Evolutionary conservation across 1,140 invertebrate genomes (phyloP).

Genomic region (Brachionus sp.): DNA sequence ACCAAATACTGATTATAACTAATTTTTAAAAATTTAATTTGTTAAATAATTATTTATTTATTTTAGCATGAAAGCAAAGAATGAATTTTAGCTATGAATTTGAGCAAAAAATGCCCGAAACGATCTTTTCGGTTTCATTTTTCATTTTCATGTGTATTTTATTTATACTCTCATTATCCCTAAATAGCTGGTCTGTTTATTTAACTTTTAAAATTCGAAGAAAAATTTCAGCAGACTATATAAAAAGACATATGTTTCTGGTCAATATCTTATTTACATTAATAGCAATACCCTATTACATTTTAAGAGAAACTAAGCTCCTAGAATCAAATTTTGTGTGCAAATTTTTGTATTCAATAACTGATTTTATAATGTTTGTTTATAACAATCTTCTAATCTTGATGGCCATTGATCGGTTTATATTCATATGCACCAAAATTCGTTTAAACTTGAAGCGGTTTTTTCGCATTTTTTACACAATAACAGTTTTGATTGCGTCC

Average conservation of each 20-base stretch:
- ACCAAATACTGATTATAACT: background rate
- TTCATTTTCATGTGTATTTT: background rate
- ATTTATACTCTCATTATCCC: background rate
- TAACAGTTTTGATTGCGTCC: background rate
- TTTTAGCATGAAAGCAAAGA: background rate
- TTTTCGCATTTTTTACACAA: background rate
- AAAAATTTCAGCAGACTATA: slow-evolving; percentile 38
- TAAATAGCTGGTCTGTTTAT: slow-evolving; percentile 15
- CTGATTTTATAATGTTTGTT: slow-evolving; percentile 42
- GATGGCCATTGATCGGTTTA: slow-evolving; percentile 18
- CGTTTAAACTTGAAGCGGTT: background rate
- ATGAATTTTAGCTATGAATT: background rate
- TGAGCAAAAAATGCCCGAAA: background rate
- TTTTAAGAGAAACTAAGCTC: background rate
- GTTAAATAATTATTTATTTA: background rate
- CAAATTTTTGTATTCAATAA: background rate
- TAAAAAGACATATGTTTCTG: slow-evolving; percentile 21
- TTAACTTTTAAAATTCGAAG: background rate
- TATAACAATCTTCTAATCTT: slow-evolving; percentile 40
- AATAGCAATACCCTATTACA: slow-evolving; percentile 20
- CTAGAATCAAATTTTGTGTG: background rate
- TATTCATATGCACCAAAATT: slow-evolving; percentile 20
- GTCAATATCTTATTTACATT: slow-evolving; percentile 31
- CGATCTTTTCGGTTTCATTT: background rate
- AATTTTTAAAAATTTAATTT: too few species aligned